Conservation (phyloP, 2,797 vertebrate species). For the Crocodylus rhombifer region DNA sequence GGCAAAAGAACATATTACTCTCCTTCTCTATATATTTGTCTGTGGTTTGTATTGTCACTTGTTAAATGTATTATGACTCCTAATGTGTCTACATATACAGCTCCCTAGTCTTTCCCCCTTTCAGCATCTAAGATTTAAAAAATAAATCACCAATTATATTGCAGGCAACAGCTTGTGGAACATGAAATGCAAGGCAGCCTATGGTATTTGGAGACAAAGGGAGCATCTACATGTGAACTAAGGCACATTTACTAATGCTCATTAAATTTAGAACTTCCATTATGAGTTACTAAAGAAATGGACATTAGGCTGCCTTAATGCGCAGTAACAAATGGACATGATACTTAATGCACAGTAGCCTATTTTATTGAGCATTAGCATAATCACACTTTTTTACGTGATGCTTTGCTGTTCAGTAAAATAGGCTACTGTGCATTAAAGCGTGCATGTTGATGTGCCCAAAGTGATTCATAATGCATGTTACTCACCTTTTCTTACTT, state of each 20-base stretch:
- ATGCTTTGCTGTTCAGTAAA: too few species aligned
- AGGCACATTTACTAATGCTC: too few species aligned
- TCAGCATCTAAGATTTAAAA: background rate
- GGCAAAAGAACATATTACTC: background rate
- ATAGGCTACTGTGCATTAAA: too few species aligned
- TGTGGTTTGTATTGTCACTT: background rate
- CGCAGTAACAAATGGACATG: too few species aligned
- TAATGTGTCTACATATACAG: background rate
- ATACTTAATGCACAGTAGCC: too few species aligned
- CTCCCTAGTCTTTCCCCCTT: background rate
- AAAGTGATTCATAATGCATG: background rate
- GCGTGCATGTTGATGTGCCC: too few species aligned
- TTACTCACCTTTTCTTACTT: background rate
- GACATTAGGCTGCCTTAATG: too few species aligned
- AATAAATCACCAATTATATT: background rate
- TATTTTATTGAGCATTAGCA: too few species aligned
- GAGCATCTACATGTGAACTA: background rate
- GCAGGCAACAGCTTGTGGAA: constrained; percentile 15
- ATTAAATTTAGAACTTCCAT: too few species aligned
- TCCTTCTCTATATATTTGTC: background rate
- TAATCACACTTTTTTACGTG: too few species aligned
- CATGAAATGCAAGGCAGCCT: background rate
- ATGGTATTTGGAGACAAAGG: background rate
- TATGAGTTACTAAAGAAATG: too few species aligned
- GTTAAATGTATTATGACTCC: background rate